Evolutionary conservation across 1,140 invertebrate species (phyloP).

Genomic region (Pseudoatta argentina): DNA sequence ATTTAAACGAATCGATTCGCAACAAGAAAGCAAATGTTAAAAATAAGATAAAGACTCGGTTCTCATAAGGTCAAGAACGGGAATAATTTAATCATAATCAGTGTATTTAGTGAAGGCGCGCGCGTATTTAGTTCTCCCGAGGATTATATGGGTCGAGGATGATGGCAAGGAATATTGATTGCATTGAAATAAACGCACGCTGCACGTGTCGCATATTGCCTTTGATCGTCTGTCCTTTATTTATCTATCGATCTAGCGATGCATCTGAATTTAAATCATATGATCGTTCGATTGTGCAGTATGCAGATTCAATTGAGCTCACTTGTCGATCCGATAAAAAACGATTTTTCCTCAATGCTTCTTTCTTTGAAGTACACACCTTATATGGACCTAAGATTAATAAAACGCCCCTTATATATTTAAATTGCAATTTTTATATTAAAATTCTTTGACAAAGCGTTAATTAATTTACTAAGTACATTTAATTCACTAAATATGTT

Average conservation of each 20-base stretch:
- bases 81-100: conserved; percentile 46
- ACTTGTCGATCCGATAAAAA: conserved; percentile 24
- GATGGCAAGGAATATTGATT: conserved; percentile 40
- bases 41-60: conserved; percentile 25
- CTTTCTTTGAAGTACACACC: conserved; percentile 11
- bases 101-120: conserved; percentile 16
- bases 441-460: neutral
- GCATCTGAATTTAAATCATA: conserved; percentile 41
- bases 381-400: neutral
- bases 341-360: conserved; percentile 13
- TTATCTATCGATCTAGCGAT: conserved; percentile 32
- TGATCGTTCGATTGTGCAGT: conserved; percentile 37
- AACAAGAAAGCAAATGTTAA: conserved; percentile 10
- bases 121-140: conserved; percentile 10
- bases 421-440: neutral
- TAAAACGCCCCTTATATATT: neutral
- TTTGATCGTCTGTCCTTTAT: conserved; percentile 13
- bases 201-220: conserved; percentile 20
- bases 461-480: neutral
- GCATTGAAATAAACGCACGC: conserved; percentile 30
- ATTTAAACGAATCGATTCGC: neutral
- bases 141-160: conserved; percentile 33
- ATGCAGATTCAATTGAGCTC: neutral
- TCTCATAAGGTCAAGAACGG: conserved; percentile 6
- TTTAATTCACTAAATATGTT: neutral